Conservation (phyloP, 2,113 vertebrate genomes). For the Echinops telfairi region DNA sequence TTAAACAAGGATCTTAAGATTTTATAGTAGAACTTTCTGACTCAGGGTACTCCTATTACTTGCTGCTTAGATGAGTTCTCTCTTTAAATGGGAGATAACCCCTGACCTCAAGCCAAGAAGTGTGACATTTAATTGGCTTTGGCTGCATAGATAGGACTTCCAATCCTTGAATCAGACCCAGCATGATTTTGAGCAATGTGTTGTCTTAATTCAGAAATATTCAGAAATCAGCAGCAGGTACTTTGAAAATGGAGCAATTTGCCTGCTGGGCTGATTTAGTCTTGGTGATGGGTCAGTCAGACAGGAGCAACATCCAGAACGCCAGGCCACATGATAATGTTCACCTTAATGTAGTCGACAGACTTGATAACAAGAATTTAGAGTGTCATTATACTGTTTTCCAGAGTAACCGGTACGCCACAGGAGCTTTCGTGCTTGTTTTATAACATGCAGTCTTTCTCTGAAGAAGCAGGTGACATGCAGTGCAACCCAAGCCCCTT, state of each 20-base stretch:
- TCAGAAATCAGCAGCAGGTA: no score
- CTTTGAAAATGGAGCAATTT: background rate
- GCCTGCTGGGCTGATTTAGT: background rate
- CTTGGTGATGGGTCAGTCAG: background rate
- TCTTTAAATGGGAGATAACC: slow-evolving; percentile 19
- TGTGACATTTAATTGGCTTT: slow-evolving; percentile 1
- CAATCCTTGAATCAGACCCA: slow-evolving; percentile 15
- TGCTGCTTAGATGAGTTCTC: background rate
- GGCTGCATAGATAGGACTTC: slow-evolving; percentile 13
- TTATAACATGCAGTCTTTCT: slow-evolving; percentile 43
- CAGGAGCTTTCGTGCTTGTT: slow-evolving; percentile 28
- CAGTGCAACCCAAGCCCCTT: slow-evolving; percentile 40
- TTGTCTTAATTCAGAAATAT: slow-evolving; percentile 49
- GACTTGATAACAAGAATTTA: slow-evolving; percentile 54
- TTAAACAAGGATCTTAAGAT: no score
- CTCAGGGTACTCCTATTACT: no score
- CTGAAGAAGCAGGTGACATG: slow-evolving; percentile 57
- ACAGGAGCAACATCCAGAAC: slow-evolving; percentile 42
- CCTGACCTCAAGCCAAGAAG: background rate
- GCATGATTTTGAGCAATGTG: slow-evolving; percentile 51
- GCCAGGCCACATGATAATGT: background rate
- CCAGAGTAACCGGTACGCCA: slow-evolving; percentile 54
- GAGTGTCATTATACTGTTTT: slow-evolving; percentile 56
- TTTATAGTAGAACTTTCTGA: no score
- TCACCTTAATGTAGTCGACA: slow-evolving; percentile 31